These are phyloP conservation scores for Castor canadensis DNA, from an alignment of 2,113 vertebrate genomes.

Conservation along the genomic window DNA sequence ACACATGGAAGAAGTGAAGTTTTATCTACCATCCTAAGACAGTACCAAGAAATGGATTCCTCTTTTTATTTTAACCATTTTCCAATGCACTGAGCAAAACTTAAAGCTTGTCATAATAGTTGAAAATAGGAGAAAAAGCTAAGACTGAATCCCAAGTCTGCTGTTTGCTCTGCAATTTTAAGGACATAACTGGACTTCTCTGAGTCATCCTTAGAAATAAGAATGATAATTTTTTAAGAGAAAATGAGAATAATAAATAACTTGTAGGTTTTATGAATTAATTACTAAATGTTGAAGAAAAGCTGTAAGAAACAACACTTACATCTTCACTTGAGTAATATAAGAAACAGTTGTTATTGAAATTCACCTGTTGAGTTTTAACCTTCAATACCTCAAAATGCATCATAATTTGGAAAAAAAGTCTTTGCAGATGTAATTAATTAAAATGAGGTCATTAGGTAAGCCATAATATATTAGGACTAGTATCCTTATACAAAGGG, in stretches of 20 bases:
- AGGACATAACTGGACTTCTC: neutral
- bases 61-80: neutral
- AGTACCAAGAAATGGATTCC: neutral
- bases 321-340: neutral
- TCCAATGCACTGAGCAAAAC: neutral
- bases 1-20: neutral
- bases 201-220: conserved; percentile 11
- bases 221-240: neutral
- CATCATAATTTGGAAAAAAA: conserved; percentile 6
- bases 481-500: neutral
- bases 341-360: neutral
- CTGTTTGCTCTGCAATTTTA: neutral
- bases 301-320: neutral
- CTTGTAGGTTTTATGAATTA: neutral
- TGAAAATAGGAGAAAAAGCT: neutral
- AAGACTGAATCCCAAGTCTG: neutral
- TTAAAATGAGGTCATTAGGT: neutral
- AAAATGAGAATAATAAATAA: neutral
- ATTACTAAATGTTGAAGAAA: neutral
- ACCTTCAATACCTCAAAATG: neutral
- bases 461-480: neutral
- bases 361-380: neutral
- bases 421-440: neutral
- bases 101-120: neutral
- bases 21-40: neutral